phyloP scores from a whole-genome alignment of 2,113 vertebrate genomes.

The Pterophyllum scalare region DNA sequence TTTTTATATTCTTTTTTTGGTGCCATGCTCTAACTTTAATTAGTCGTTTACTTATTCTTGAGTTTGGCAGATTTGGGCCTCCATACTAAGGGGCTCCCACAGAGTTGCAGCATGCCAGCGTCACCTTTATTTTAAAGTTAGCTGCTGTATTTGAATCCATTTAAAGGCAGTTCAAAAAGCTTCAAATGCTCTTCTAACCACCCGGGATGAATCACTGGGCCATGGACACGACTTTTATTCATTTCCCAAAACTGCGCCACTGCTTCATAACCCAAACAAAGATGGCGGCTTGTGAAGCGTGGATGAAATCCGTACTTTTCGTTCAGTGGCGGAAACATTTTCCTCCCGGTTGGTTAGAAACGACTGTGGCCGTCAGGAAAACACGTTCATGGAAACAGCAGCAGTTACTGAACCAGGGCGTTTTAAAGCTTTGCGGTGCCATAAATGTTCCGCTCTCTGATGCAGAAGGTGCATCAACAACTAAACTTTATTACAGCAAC shows the following conservation, averaged over 20 bases:
- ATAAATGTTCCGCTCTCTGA: not conserved
- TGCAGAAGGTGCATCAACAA: not conserved
- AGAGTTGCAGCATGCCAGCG: not conserved
- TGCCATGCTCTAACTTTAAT: not conserved
- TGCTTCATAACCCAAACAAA: conserved; percentile 5
- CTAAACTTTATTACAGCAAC: not conserved
- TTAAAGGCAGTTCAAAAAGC: not conserved
- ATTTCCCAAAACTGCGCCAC: not conserved
- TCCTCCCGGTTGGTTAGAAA: not conserved
- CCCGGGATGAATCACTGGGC: not conserved
- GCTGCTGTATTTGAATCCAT: not conserved
- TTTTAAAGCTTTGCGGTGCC: not conserved
- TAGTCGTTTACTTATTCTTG: not conserved
- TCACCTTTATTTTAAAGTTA: not conserved
- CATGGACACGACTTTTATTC: not conserved
- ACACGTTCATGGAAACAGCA: not conserved
- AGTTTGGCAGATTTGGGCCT: not conserved
- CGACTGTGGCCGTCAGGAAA: not conserved
- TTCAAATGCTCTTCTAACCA: not conserved
- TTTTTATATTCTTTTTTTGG: too few species aligned
- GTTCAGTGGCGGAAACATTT: not conserved
- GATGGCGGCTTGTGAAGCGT: not conserved
- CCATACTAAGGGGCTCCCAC: not conserved
- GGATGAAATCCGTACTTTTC: not conserved
- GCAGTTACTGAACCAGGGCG: not conserved